These are phyloP conservation scores for Ganaspis brasiliensis DNA, from an alignment of 2,888 invertebrate genomes.

Conservation along the genomic window DNA sequence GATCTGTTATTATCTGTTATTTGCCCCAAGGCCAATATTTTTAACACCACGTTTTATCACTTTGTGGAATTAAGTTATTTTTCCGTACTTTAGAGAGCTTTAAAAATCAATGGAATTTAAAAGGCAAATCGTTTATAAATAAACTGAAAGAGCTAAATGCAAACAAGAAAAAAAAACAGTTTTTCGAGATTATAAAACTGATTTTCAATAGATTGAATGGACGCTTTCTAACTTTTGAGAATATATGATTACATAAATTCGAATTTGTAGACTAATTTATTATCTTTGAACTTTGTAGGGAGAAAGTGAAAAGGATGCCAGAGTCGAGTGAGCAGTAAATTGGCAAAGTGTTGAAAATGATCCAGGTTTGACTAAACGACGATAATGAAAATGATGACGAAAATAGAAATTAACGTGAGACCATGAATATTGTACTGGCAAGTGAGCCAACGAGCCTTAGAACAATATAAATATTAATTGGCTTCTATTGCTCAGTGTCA, in stretches of 20 bases:
- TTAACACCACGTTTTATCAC: neutral
- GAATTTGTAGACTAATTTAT: neutral
- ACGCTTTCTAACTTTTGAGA: too few relatives aligned
- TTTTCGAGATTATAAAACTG: too few relatives aligned
- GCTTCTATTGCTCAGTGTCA: constrained; percentile 17
- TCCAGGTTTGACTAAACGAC: neutral
- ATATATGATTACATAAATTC: too few relatives aligned
- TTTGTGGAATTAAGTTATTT: too few relatives aligned
- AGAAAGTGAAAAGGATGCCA: constrained; percentile 5
- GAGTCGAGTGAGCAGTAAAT: neutral
- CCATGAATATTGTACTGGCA: constrained; percentile 1
- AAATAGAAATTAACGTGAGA: constrained; percentile 36
- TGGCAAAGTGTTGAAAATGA: constrained; percentile 10
- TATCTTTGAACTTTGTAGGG: neutral
- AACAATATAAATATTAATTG: constrained; percentile 22
- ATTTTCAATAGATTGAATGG: too few relatives aligned
- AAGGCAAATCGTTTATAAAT: too few relatives aligned
- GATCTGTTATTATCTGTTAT: neutral
- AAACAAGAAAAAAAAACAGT: too few relatives aligned
- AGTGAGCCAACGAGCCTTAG: constrained; percentile 12
- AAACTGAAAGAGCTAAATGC: too few relatives aligned
- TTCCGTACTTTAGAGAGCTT: too few relatives aligned
- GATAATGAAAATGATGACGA: constrained; percentile 22
- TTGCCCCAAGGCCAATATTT: neutral
- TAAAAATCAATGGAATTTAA: too few relatives aligned